Base-by-base conservation (phyloP, 2,888 invertebrate genomes). In the Nysson spinosus region DNA sequence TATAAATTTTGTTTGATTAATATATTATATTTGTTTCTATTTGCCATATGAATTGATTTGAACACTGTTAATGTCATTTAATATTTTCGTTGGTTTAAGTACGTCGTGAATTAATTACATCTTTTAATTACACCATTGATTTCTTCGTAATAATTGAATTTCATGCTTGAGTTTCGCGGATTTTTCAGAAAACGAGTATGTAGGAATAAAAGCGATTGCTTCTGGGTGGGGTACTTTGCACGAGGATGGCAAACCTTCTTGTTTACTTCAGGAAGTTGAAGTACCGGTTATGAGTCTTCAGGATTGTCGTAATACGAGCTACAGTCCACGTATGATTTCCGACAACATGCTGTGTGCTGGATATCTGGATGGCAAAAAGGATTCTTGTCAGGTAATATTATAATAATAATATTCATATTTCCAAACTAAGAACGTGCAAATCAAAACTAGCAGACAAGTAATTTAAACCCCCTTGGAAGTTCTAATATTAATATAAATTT, bases 301-400 rank as follows among this genome's bases (percentile, higher is more conserved):
- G 28, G 82, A 82, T 17, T 87, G 87, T 49, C 84, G 87, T 12
- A 88, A 90, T 62, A 95, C 95, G 2, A 95, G 94, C 85, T 96
- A 96, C 84, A 93, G 93, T 1, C 88, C 93, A 0, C 91, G 92
- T 50, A 95, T 95, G 94, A 96, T 96, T 72, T 94, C 95, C 0
- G 93, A 95, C 75, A 95, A 95, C 84, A 96, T 96, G 96, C 82
- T 96, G 85, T 96, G 95, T 81, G 95, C 95, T 14, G 95, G 95
- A 0, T 94, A 92, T 83, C 91, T 91, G 0, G 90, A 91, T 60
- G 95, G 95, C 7, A 88, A 91, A 78, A 94, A 92, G 80, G 95
- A 95, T 83, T 94, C 95, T 32, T 95, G 95, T 83, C 95, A 95
- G 91, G 95, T 95, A 86, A 85, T 9, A 2, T 42, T 11, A 1